Conservation (phyloP, 2,888 invertebrate genomes). For the Microdon myrmicae region DNA sequence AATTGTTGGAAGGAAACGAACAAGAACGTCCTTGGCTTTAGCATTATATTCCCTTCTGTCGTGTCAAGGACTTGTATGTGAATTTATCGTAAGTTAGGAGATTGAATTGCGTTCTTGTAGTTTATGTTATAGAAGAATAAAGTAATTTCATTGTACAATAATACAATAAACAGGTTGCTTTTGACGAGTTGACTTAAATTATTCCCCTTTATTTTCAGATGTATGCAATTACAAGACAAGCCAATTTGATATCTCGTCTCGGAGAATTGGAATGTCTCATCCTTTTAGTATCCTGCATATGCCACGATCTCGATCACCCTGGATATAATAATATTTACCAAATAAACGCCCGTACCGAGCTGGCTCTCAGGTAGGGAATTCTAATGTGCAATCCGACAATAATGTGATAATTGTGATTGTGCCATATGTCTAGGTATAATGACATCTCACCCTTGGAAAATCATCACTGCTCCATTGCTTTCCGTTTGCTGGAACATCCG, state of each 20-base stretch:
- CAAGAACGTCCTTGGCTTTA: too few species aligned
- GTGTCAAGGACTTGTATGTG: too few species aligned
- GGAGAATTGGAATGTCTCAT: slow-evolving; percentile 81
- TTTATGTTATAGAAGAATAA: too few species aligned
- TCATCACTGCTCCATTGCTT: slow-evolving; percentile 87
- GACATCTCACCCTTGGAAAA: slow-evolving; percentile 88
- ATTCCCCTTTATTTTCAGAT: slow-evolving; percentile 69
- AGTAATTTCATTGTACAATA: too few species aligned
- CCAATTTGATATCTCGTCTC: slow-evolving; percentile 75
- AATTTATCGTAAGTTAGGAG: too few species aligned
- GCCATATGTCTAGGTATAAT: slow-evolving; percentile 71
- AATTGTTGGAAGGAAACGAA: slow-evolving; percentile 14
- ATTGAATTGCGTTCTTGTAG: too few species aligned
- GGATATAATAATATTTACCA: slow-evolving; percentile 83
- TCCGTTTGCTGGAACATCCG: slow-evolving; percentile 80
- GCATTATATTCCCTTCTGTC: too few species aligned
- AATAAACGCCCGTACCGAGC: slow-evolving; percentile 84
- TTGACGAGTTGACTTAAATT: not conserved
- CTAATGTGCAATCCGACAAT: not conserved
- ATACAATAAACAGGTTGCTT: slow-evolving; percentile 22
- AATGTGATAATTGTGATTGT: not conserved
- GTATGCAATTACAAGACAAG: slow-evolving; percentile 82
- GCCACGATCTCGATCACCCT: slow-evolving; percentile 83
- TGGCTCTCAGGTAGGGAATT: slow-evolving; percentile 74
- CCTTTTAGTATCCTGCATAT: slow-evolving; percentile 81